These are phyloP conservation scores for Ophraella communa DNA, from an alignment of 2,888 invertebrate genomes.

Conservation along the genomic window DNA sequence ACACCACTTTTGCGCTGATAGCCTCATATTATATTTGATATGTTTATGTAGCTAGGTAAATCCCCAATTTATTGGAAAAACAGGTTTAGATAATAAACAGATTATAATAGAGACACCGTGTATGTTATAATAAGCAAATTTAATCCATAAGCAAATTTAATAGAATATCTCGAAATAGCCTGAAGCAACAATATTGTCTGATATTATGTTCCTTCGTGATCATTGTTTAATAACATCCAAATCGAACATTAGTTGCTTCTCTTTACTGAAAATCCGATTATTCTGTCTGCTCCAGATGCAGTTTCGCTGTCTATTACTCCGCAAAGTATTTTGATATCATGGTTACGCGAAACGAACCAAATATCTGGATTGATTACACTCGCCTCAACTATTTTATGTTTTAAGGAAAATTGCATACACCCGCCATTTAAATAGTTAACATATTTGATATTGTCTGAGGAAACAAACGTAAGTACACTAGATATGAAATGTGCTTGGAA, in stretches of 20 bases:
- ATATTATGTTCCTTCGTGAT: neutral
- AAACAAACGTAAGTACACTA: no score
- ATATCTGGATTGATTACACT: neutral
- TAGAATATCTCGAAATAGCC: neutral
- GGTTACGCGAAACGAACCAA: neutral
- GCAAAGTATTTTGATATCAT: neutral
- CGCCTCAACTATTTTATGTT: neutral
- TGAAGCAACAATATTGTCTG: neutral
- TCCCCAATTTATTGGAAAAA: no score
- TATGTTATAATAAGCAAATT: neutral
- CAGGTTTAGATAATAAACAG: no score
- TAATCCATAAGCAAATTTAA: neutral
- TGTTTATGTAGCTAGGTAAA: no score
- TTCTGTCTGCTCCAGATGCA: neutral
- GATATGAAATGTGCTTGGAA: no score
- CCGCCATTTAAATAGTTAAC: neutral
- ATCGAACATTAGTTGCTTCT: neutral
- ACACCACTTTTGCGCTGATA: no score
- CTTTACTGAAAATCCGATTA: neutral
- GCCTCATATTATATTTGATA: no score
- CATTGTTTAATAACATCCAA: neutral
- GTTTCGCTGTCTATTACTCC: neutral
- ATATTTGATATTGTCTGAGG: no score
- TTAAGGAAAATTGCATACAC: neutral
- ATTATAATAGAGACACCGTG: neutral